phyloP scores from a whole-genome alignment of 2,797 vertebrate genomes.

The Chaetodon trifasciatus region DNA sequence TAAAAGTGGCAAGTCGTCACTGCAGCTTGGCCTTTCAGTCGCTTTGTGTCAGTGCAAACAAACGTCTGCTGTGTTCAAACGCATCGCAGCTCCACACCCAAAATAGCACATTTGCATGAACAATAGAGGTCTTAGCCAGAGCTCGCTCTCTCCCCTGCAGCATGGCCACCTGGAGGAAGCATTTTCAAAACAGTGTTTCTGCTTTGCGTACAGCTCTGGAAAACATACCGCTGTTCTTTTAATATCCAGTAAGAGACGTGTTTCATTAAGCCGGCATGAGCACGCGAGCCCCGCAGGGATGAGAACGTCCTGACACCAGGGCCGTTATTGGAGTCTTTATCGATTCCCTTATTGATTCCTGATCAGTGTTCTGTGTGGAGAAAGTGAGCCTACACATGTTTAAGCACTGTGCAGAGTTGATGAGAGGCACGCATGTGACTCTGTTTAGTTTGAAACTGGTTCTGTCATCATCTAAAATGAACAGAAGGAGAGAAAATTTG shows the following conservation, averaged over 20 bases:
- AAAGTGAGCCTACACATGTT: too few relatives aligned
- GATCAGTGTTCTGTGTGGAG: too few relatives aligned
- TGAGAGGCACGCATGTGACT: too few relatives aligned
- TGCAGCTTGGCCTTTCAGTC: neutral
- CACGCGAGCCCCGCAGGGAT: neutral
- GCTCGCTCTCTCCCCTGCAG: neutral
- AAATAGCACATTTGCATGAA: constrained; percentile 35
- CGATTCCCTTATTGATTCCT: too few relatives aligned
- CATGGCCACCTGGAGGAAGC: neutral
- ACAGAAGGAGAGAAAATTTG: too few relatives aligned
- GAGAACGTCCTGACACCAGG: too few relatives aligned
- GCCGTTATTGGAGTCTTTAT: too few relatives aligned
- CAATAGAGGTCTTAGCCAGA: constrained; percentile 4
- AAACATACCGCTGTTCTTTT: neutral
- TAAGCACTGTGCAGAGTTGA: too few relatives aligned
- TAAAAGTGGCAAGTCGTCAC: neutral
- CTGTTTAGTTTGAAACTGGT: too few relatives aligned
- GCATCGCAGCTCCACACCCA: neutral
- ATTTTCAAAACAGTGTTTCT: neutral
- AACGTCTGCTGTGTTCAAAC: constrained; percentile 17
- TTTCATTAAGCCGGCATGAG: neutral
- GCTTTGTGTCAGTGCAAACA: constrained; percentile 13
- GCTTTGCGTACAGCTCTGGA: neutral
- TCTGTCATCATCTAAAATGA: too few relatives aligned
- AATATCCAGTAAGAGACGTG: neutral